Evolutionary conservation across 2,888 invertebrate genomes (phyloP).

Genomic region (Neria commutata): DNA sequence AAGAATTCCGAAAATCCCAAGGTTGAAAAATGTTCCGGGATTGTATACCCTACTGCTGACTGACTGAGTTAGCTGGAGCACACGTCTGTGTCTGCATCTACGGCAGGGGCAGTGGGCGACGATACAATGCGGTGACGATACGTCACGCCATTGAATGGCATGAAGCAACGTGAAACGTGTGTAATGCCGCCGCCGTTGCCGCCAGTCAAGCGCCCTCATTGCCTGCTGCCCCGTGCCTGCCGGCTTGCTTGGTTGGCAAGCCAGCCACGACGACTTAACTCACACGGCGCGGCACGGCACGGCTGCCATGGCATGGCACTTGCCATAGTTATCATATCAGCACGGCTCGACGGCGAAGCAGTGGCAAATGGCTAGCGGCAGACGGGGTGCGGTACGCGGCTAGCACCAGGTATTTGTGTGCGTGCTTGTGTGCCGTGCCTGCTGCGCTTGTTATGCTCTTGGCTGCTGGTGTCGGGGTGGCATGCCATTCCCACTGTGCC

Average conservation of each 20-base stretch:
- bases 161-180: neutral
- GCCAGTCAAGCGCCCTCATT: neutral
- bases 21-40: too few relatives aligned
- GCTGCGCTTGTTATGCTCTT: conserved; percentile 3
- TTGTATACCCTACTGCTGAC: too few relatives aligned
- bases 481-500: conserved; percentile 26
- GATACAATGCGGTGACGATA: conserved; percentile 6
- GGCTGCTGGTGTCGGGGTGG: conserved; percentile 22
- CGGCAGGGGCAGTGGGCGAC: neutral
- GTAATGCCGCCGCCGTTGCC: neutral
- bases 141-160: conserved; percentile 10
- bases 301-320: conserved; percentile 4
- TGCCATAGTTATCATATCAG: conserved; percentile 14
- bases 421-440: neutral
- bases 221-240: conserved; percentile 1
- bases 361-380: neutral
- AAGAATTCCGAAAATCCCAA: too few relatives aligned
- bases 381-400: neutral
- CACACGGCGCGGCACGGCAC: neutral
- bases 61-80: too few relatives aligned
- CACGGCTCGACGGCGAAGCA: neutral
- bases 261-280: neutral
- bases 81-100: too few relatives aligned
- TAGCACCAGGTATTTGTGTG: neutral
- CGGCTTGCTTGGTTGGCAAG: too few relatives aligned